Evolutionary conservation across 1,140 invertebrate species (phyloP).

Genomic region (Bombus superbus): DNA sequence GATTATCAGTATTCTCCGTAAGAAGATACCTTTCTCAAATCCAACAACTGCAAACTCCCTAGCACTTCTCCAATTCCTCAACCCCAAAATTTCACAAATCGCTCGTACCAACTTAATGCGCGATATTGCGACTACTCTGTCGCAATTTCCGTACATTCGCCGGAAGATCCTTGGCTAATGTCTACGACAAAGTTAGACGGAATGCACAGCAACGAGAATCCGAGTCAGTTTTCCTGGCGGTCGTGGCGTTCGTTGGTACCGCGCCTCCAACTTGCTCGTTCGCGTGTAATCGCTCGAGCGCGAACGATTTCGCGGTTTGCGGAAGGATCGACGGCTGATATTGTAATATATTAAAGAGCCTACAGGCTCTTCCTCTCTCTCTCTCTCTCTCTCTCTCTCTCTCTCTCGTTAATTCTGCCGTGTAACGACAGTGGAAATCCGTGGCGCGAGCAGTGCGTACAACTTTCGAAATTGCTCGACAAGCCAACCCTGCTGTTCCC

Average conservation of each 20-base stretch:
- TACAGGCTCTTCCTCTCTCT: background rate
- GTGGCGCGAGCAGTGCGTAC: background rate
- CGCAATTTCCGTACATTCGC: background rate
- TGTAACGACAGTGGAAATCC: slow-evolving; percentile 2
- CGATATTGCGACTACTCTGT: background rate
- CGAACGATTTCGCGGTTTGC: background rate
- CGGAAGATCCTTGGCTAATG: background rate
- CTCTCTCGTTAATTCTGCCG: background rate
- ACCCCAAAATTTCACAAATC: background rate
- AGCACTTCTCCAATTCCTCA: background rate
- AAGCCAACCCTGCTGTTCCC: background rate
- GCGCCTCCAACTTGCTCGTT: background rate
- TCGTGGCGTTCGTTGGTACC: too few relatives aligned
- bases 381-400: background rate
- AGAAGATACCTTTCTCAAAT: background rate
- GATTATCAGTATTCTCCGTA: too few relatives aligned
- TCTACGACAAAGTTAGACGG: background rate
- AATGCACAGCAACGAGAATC: slow-evolving; percentile 1
- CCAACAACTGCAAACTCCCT: background rate
- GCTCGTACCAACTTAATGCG: background rate
- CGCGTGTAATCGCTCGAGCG: background rate
- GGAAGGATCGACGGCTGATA: slow-evolving; percentile 9
- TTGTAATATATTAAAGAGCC: background rate
- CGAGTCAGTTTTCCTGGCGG: background rate
- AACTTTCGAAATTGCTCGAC: slow-evolving; percentile 13